phyloP scores from a whole-genome alignment of 2,797 vertebrate species.

The Heliangelus exortis region DNA sequence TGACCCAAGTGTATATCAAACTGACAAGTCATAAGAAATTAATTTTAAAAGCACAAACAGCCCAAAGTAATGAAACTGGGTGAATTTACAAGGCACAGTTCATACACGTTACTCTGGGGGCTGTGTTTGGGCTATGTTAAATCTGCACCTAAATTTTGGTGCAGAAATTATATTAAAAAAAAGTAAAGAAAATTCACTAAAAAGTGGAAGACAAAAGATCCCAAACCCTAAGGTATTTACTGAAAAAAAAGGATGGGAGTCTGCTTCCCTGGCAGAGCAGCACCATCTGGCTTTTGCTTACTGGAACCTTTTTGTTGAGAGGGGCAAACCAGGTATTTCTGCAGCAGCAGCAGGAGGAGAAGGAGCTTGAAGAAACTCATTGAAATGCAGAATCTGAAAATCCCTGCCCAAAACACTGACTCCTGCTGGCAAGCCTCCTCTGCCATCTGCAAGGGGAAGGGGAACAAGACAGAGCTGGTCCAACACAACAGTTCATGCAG shows the following conservation, averaged over 20 bases:
- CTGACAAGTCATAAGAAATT: not conserved
- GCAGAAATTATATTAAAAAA: not conserved
- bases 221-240: not conserved
- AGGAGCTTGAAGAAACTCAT: not conserved
- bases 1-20: not conserved
- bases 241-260: rapidly evolving
- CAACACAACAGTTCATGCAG: not conserved
- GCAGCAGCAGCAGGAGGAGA: not conserved
- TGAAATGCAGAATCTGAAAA: constrained; percentile 9
- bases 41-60: not conserved
- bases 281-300: not conserved
- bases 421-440: not conserved
- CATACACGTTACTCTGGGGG: not conserved
- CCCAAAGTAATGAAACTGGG: not conserved
- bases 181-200: not conserved
- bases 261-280: not conserved
- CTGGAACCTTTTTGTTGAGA: not conserved
- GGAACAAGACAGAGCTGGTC: not conserved
- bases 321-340: not conserved
- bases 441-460: not conserved
- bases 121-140: not conserved
- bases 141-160: not conserved
- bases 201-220: not conserved
- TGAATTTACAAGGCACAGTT: not conserved
- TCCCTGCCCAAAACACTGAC: not conserved